Percentiles rank a stretch among this genome's conserved stretches.
Conservation (phyloP, 1,140 invertebrate species). For the Bombus huntii region DNA sequence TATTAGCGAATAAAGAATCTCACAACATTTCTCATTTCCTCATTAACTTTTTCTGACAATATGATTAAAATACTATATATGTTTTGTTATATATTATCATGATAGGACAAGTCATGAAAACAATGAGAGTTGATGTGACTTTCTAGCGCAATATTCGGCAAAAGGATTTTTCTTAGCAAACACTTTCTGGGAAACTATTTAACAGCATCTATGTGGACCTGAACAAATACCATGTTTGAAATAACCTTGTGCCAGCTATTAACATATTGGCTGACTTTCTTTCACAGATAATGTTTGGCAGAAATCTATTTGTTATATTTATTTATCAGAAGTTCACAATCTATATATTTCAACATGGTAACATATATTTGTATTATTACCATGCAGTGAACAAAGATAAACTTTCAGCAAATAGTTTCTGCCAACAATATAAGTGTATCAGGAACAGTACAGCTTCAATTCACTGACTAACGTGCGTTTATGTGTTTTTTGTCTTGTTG, state of each 20-base stretch:
- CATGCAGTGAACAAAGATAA: not conserved
- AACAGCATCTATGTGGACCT: slow-evolving; percentile 69
- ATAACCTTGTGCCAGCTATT: slow-evolving; percentile 72
- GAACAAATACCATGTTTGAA: slow-evolving; percentile 69
- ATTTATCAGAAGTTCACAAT: not conserved
- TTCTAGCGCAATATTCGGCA: slow-evolving; percentile 39
- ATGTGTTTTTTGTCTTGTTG: slow-evolving; percentile 84
- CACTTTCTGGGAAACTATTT: slow-evolving; percentile 64
- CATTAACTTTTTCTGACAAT: not conserved
- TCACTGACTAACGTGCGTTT: slow-evolving; percentile 74
- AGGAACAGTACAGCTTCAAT: slow-evolving; percentile 67
- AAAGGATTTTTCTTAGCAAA: slow-evolving; percentile 44
- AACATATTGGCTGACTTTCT: slow-evolving; percentile 73
- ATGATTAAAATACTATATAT: not conserved
- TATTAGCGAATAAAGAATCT: slow-evolving; percentile 32
- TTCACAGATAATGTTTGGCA: slow-evolving; percentile 67
- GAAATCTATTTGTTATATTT: slow-evolving; percentile 67
- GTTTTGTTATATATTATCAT: not conserved
- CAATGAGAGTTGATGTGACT: slow-evolving; percentile 63
- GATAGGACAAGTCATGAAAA: slow-evolving; percentile 10
- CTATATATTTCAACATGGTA: not conserved
- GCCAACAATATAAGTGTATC: slow-evolving; percentile 60
- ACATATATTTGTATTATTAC: not conserved
- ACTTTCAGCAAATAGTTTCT: slow-evolving; percentile 33
- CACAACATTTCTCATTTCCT: slow-evolving; percentile 49